A percentile compares a stretch with the other conserved stretches of the same genome.
Conservation (phyloP, 2,888 invertebrate species). For the Hipparchia semele region DNA sequence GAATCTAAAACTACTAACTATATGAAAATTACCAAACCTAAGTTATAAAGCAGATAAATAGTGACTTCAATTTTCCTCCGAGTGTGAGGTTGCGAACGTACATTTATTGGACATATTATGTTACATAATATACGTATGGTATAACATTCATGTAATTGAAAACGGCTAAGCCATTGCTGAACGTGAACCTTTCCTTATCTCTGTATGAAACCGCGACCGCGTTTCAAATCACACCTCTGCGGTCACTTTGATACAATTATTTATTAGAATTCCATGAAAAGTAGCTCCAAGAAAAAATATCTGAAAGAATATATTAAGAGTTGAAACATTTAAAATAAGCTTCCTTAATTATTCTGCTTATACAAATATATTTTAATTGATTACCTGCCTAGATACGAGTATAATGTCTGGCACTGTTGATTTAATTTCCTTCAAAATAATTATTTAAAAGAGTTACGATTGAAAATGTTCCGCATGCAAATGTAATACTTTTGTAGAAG, state of each 20-base stretch:
- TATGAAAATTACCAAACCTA: no score
- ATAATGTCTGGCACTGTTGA: neutral
- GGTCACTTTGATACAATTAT: conserved; percentile 16
- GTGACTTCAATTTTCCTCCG: neutral
- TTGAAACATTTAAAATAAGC: no score
- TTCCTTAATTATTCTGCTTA: no score
- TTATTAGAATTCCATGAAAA: conserved; percentile 1
- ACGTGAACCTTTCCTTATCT: neutral
- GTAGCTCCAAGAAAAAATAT: neutral
- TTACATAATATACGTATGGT: neutral
- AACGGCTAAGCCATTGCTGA: neutral
- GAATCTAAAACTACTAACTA: no score
- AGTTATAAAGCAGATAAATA: neutral
- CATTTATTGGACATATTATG: neutral
- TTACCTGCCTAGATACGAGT: no score
- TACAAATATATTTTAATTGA: no score
- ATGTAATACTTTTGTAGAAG: neutral
- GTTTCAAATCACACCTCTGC: conserved; percentile 7
- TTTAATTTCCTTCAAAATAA: neutral
- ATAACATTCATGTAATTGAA: conserved; percentile 3
- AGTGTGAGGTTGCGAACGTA: neutral
- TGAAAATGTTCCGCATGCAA: neutral
- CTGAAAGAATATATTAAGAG: neutral
- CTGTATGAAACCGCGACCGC: conserved; percentile 5
- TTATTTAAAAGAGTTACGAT: neutral